Conservation (phyloP, 2,113 vertebrate species). For the Camelus bactrianus region DNA sequence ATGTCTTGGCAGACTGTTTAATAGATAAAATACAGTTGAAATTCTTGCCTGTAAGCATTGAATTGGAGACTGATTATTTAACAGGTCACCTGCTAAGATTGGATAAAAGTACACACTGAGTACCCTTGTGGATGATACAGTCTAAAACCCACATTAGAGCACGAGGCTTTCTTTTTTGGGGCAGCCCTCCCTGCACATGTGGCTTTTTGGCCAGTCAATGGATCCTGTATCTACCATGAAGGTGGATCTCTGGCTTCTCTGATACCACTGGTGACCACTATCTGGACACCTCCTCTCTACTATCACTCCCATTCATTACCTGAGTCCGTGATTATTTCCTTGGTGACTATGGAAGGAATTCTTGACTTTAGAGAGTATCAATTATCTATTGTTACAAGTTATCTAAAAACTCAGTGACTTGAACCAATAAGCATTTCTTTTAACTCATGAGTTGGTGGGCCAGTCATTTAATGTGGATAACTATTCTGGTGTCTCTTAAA, state of each 20-base stretch:
- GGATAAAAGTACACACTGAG: not conserved
- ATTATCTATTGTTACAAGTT: not conserved
- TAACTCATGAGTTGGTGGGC: not conserved
- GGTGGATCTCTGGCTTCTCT: not conserved
- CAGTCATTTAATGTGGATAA: slow-evolving; percentile 8
- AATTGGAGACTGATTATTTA: slow-evolving; percentile 5
- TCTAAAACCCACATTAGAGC: not conserved
- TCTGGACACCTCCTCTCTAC: not conserved
- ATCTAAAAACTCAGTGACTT: not conserved
- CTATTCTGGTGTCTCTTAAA: not conserved
- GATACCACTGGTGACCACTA: not conserved
- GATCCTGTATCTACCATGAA: not conserved
- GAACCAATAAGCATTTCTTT: slow-evolving; percentile 19
- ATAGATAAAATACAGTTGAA: not conserved
- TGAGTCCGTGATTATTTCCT: not conserved
- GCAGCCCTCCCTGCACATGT: not conserved
- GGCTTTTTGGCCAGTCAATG: not conserved
- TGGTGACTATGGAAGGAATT: not conserved
- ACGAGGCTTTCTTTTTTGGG: not conserved
- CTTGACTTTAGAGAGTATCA: not conserved
- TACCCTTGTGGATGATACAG: not conserved
- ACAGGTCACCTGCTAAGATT: not conserved
- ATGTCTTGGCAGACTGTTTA: not conserved
- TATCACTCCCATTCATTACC: not conserved
- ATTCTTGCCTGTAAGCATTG: not conserved